Evolutionary conservation across 2,113 vertebrate species (phyloP).

Genomic region (Gobius niger): DNA sequence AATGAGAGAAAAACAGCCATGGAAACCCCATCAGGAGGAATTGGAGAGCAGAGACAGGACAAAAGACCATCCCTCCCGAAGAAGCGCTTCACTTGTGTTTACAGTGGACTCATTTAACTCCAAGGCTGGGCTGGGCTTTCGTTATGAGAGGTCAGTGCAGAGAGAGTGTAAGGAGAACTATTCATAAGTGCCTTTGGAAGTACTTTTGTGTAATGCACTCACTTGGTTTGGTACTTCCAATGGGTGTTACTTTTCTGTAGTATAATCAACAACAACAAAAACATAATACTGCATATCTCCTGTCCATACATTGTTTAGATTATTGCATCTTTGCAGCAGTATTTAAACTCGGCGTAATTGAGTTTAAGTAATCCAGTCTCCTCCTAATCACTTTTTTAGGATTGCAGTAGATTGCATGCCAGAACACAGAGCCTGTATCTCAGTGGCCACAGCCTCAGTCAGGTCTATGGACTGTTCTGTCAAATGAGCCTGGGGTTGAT

Average conservation of each 20-base stretch:
- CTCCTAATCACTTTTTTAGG: not conserved
- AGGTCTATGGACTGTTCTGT: slow-evolving; percentile 30
- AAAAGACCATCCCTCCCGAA: slow-evolving; percentile 83
- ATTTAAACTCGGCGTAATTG: not conserved
- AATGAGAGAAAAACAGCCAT: slow-evolving; percentile 91
- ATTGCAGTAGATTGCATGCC: slow-evolving; percentile 22
- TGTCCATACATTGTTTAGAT: too few species aligned
- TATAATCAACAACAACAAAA: too few species aligned
- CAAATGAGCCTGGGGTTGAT: slow-evolving; percentile 28
- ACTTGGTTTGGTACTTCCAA: not conserved
- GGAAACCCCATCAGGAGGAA: slow-evolving; percentile 92
- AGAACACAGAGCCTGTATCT: slow-evolving; percentile 29
- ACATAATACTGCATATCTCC: not conserved
- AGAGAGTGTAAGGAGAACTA: not conserved
- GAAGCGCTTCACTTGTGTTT: slow-evolving; percentile 82
- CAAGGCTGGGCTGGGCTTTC: slow-evolving; percentile 32
- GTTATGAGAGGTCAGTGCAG: slow-evolving; percentile 18
- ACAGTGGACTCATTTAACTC: slow-evolving; percentile 67
- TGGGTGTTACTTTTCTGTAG: not conserved
- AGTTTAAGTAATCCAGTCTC: not conserved
- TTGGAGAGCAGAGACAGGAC: slow-evolving; percentile 88
- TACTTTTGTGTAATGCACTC: not conserved
- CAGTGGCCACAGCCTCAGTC: slow-evolving; percentile 43
- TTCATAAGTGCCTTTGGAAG: too few species aligned
- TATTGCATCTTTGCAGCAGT: too few species aligned